Evolutionary conservation across 1,140 invertebrate genomes (phyloP).

Genomic region (Matsumurasca onukii): DNA sequence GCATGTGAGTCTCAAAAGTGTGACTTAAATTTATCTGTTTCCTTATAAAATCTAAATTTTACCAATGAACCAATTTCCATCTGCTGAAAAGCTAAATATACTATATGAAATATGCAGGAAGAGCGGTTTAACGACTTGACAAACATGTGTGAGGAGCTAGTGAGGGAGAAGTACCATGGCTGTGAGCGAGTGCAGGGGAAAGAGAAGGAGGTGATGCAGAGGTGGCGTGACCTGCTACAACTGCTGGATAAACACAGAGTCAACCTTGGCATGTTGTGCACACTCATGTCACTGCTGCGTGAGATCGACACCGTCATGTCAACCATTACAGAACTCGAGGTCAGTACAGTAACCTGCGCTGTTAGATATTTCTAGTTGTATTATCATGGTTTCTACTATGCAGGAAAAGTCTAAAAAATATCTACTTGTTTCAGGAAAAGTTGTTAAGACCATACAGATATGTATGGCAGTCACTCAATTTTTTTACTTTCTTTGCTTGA

Average conservation of each 20-base stretch:
- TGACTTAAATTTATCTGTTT: too few species aligned
- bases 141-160: conserved; percentile 87
- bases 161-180: conserved; percentile 89
- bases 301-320: conserved; percentile 90
- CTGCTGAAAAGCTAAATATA: not conserved
- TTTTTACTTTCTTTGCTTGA: too few species aligned
- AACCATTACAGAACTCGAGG: conserved; percentile 79
- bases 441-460: too few species aligned
- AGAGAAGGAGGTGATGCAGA: conserved; percentile 82
- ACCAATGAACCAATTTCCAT: too few species aligned
- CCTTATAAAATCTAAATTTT: too few species aligned
- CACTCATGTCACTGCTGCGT: conserved; percentile 80
- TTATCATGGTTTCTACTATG: too few species aligned
- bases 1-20: too few species aligned
- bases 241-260: conserved; percentile 83
- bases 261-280: conserved; percentile 73
- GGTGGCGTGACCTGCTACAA: conserved; percentile 84
- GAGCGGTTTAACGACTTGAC: conserved; percentile 93
- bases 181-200: conserved; percentile 78
- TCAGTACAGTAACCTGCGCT: too few species aligned
- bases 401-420: too few species aligned
- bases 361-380: too few species aligned
- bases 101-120: conserved; percentile 65
- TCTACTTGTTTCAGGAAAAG: too few species aligned
- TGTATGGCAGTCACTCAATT: too few species aligned